Conservation (phyloP, 2,888 invertebrate genomes). For the Pachymerium ferrugineum region DNA sequence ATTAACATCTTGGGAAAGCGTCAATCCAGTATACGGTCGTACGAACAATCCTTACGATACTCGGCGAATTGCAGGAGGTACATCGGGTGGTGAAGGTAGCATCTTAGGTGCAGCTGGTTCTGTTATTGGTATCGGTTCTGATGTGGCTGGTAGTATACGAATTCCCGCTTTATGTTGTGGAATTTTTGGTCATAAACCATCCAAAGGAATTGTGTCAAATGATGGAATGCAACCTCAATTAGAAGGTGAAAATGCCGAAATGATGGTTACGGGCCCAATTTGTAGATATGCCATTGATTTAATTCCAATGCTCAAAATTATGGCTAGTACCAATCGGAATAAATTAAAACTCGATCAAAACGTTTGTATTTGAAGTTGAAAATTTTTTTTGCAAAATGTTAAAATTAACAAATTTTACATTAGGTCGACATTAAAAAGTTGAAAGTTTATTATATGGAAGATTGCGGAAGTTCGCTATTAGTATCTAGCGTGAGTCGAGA, state of each 20-base stretch:
- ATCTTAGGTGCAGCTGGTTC: constrained; percentile 71
- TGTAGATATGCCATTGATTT: constrained; percentile 79
- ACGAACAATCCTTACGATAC: constrained; percentile 79
- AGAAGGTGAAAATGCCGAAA: constrained; percentile 62
- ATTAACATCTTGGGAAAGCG: constrained; percentile 81
- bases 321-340: constrained; percentile 40
- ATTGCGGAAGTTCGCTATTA: constrained; percentile 65
- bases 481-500: constrained; percentile 69
- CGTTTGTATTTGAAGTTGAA: too few species aligned
- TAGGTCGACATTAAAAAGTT: constrained; percentile 49
- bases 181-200: constrained; percentile 77
- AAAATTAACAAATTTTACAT: constrained; percentile 31
- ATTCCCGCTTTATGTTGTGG: constrained; percentile 89
- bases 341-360: background rate
- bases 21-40: constrained; percentile 68
- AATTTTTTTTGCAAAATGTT: too few species aligned
- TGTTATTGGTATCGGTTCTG: constrained; percentile 80
- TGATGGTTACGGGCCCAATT: constrained; percentile 83
- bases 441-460: constrained; percentile 53
- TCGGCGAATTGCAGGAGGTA: constrained; percentile 70
- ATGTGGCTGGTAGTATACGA: constrained; percentile 94
- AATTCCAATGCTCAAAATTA: constrained; percentile 66
- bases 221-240: constrained; percentile 63
- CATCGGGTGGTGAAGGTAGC: constrained; percentile 57
- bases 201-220: constrained; percentile 65